phyloP scores from a whole-genome alignment of 1,140 invertebrate species.

The Paralvinella palmiformis region DNA sequence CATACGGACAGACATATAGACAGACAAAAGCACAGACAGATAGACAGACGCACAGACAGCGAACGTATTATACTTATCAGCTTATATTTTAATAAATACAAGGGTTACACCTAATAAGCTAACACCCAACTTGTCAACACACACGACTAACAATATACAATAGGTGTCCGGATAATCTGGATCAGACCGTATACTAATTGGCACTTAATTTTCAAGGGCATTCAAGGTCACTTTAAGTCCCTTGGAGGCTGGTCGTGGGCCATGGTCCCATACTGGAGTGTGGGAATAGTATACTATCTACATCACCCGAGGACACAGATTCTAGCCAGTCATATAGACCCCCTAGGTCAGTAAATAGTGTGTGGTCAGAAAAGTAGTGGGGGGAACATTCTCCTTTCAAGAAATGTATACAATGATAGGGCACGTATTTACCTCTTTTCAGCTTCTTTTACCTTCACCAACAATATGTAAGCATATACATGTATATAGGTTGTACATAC shows the following conservation, averaged over 20 bases:
- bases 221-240: constrained; percentile 37
- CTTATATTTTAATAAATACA: neutral
- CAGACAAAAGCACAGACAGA: too few relatives aligned
- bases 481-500: neutral
- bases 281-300: constrained; percentile 30
- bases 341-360: too few relatives aligned
- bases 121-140: too few relatives aligned
- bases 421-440: neutral
- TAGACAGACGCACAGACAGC: too few relatives aligned
- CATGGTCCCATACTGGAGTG: constrained; percentile 31
- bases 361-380: too few relatives aligned
- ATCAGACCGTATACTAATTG: too few relatives aligned
- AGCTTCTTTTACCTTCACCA: neutral
- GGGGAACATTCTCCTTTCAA: neutral
- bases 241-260: constrained; percentile 39
- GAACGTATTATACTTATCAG: neutral
- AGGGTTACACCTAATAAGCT: too few relatives aligned
- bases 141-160: too few relatives aligned
- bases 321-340: constrained; percentile 37
- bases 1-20: too few relatives aligned
- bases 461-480: neutral
- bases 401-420: neutral
- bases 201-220: constrained; percentile 30
- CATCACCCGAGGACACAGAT: constrained; percentile 27
- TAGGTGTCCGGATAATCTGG: too few relatives aligned